A percentile compares a stretch with the other conserved stretches of the same genome.
These are phyloP conservation scores for Ascidia mentula DNA, from an alignment of 23 tunicate species.

Conservation along the genomic window DNA sequence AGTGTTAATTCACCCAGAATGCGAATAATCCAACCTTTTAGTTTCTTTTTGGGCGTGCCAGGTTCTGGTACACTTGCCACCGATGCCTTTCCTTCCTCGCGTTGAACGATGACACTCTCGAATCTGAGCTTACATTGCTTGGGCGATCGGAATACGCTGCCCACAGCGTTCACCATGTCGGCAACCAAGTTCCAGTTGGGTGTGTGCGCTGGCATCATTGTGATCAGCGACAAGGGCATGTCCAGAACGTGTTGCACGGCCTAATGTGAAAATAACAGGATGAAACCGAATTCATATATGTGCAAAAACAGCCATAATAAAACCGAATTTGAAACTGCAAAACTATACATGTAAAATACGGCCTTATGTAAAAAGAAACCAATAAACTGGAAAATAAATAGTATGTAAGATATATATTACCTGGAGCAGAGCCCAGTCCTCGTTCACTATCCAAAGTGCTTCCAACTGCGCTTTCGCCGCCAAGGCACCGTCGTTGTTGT, in stretches of 20 bases:
- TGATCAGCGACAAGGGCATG: slow-evolving; percentile 62
- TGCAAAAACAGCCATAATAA: too few species aligned
- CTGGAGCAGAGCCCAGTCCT: slow-evolving; percentile 81
- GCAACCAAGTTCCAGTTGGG: slow-evolving; percentile 90
- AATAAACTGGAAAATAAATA: too few species aligned
- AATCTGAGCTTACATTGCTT: slow-evolving; percentile 72
- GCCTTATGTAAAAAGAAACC: too few species aligned
- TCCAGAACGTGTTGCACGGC: slow-evolving; percentile 77
- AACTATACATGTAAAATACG: too few species aligned
- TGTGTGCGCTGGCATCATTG: slow-evolving; percentile 87
- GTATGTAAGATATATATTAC: slow-evolving; percentile 23
- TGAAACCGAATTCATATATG: too few species aligned
- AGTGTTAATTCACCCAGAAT: too few species aligned
- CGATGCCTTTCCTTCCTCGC: slow-evolving; percentile 54
- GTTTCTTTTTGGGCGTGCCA: slow-evolving; percentile 47
- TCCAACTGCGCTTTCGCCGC: not conserved
- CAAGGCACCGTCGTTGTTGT: not conserved
- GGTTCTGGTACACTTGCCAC: not conserved
- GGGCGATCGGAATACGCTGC: slow-evolving; percentile 73
- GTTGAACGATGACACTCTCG: slow-evolving; percentile 50
- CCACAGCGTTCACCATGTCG: slow-evolving; percentile 54
- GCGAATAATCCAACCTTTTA: slow-evolving; percentile 46
- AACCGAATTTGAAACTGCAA: too few species aligned
- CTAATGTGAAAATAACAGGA: too few species aligned
- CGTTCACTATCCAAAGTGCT: slow-evolving; percentile 77